Conservation (phyloP, 2,888 invertebrate species). For the Dryobota labecula region DNA sequence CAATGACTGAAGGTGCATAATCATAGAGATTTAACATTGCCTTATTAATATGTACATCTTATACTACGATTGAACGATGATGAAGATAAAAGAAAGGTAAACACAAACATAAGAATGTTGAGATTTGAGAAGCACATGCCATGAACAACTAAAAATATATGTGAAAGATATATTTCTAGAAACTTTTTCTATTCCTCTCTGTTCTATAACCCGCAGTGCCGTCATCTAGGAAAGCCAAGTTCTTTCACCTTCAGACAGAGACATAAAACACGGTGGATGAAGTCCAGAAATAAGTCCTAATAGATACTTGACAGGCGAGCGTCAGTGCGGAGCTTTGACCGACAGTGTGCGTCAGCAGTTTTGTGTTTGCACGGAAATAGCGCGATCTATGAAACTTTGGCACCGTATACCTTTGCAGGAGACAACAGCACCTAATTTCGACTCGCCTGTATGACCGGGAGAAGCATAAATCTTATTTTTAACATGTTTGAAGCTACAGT, state of each 20-base stretch:
- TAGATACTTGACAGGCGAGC: conserved; percentile 68
- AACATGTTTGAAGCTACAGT: conserved; percentile 21
- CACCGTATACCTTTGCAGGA: conserved; percentile 83
- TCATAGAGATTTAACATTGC: conserved; percentile 30
- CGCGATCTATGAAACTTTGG: conserved; percentile 81
- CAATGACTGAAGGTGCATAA: conserved; percentile 26
- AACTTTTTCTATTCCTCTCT: conserved; percentile 10
- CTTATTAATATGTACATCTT: conserved; percentile 30
- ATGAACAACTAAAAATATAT: conserved; percentile 20
- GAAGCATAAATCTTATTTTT: conserved; percentile 65
- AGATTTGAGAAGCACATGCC: conserved; percentile 13
- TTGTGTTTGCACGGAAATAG: conserved; percentile 79
- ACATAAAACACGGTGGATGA: conserved; percentile 61
- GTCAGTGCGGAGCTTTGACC: conserved; percentile 79
- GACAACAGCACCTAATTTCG: conserved; percentile 74
- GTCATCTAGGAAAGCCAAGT: conserved; percentile 44
- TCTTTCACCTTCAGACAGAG: conserved; percentile 63
- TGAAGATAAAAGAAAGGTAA: conserved; percentile 30
- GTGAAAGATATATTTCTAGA: conserved; percentile 15
- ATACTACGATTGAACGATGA: conserved; percentile 18
- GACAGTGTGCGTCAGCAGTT: conserved; percentile 65
- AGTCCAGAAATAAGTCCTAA: conserved; percentile 67
- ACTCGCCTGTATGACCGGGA: conserved; percentile 65
- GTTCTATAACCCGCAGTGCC: conserved; percentile 11
- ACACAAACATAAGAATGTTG: conserved; percentile 14